phyloP scores from a whole-genome alignment of 2,888 invertebrate species.

The Dione vanillae region DNA sequence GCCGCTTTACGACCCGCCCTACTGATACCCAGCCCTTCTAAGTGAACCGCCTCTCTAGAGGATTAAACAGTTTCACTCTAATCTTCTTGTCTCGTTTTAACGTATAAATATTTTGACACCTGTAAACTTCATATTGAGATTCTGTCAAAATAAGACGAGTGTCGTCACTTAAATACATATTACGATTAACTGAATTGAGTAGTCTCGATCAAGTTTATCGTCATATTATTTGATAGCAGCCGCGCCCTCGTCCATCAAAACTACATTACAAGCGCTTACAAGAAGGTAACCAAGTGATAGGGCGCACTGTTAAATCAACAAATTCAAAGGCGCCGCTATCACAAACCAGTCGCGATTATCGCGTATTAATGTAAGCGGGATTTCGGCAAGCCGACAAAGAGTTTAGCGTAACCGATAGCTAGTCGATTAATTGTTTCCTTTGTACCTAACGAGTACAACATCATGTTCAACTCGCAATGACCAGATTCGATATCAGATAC shows the following conservation, averaged over 20 bases:
- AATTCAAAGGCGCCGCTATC: constrained; percentile 80
- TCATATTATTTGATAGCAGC: constrained; percentile 60
- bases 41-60: constrained; percentile 49
- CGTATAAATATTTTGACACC: constrained; percentile 19
- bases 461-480: constrained; percentile 71
- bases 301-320: constrained; percentile 70
- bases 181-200: constrained; percentile 33
- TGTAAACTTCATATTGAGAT: constrained; percentile 45
- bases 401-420: constrained; percentile 66
- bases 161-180: constrained; percentile 47
- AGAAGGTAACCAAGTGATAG: constrained; percentile 68
- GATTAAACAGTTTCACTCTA: constrained; percentile 37
- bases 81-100: neutral
- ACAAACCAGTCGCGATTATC: constrained; percentile 65
- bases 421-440: constrained; percentile 78
- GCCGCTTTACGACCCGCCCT: constrained; percentile 64
- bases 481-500: constrained; percentile 56
- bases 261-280: constrained; percentile 73
- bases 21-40: constrained; percentile 42
- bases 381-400: constrained; percentile 82
- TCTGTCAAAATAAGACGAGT: constrained; percentile 49
- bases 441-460: constrained; percentile 63
- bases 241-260: constrained; percentile 79
- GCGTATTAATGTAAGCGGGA: constrained; percentile 74
- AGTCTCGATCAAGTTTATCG: constrained; percentile 57